Evolutionary conservation across 2,113 vertebrate genomes (phyloP).

Genomic region (Furnarius figulus): DNA sequence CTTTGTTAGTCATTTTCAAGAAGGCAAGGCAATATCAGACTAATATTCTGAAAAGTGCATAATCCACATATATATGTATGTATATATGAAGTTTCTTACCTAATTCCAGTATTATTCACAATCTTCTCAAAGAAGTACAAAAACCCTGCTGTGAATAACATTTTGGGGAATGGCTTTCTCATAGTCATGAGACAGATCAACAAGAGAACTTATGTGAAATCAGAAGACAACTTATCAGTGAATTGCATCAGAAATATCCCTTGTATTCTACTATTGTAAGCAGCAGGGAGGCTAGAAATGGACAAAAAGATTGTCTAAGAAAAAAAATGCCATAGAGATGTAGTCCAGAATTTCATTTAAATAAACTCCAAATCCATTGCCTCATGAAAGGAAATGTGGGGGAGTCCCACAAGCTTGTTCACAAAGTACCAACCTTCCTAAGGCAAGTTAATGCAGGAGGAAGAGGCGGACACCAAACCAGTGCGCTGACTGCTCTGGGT

Average conservation of each 20-base stretch:
- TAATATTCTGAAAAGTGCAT: not conserved
- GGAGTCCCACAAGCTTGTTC: not conserved
- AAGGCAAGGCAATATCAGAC: not conserved
- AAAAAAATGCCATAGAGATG: not conserved
- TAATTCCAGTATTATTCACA: not conserved
- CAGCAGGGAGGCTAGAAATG: not conserved
- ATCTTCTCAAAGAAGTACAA: not conserved
- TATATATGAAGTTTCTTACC: not conserved
- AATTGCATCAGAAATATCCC: conserved; percentile 1
- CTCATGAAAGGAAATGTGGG: not conserved
- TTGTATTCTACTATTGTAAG: not conserved
- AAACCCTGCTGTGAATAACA: not conserved
- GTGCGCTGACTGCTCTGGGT: not conserved
- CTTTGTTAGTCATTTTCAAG: not conserved
- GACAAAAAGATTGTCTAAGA: not conserved
- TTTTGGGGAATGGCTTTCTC: conserved; percentile 2
- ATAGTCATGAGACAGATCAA: not conserved
- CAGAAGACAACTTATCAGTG: not conserved
- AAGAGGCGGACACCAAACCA: not conserved
- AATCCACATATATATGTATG: not conserved
- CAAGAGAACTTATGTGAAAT: conserved; percentile 2
- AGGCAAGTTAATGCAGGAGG: not conserved
- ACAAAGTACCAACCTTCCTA: not conserved
- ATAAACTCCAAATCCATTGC: not conserved
- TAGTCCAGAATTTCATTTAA: not conserved